phyloP scores from a whole-genome alignment of 2,888 invertebrate genomes.

The Drosophila atripex region DNA sequence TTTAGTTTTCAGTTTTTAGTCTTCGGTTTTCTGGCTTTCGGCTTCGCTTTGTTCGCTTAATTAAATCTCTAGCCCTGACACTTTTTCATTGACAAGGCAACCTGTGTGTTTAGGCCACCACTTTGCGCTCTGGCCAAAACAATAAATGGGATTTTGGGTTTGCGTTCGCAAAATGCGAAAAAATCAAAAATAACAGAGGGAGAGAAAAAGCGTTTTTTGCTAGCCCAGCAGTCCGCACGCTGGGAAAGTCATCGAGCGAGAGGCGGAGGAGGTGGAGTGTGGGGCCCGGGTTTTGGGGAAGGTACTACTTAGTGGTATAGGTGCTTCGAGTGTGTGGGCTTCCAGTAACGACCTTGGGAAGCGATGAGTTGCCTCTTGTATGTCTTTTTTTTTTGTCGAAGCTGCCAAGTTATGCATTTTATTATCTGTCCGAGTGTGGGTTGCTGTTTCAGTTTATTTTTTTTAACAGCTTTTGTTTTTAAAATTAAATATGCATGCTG shows the following conservation, averaged over 20 bases:
- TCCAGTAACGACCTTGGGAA: conserved; percentile 41
- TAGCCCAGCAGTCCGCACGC: conserved; percentile 32
- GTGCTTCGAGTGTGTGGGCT: conserved; percentile 12
- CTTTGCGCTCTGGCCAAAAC: conserved; percentile 34
- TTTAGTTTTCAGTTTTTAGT: conserved; percentile 5
- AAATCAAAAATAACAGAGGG: conserved; percentile 12
- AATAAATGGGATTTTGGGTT: conserved; percentile 67
- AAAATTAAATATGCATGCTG: conserved; percentile 58
- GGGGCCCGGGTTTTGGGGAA: neutral
- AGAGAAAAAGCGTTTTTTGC: conserved; percentile 28
- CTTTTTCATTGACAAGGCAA: conserved; percentile 79
- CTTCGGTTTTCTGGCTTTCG: conserved; percentile 42
- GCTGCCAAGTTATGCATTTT: conserved; percentile 72
- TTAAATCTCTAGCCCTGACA: conserved; percentile 78
- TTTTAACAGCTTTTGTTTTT: conserved; percentile 43
- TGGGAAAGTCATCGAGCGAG: conserved; percentile 41
- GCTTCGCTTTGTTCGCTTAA: conserved; percentile 60
- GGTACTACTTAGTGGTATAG: conserved; percentile 3
- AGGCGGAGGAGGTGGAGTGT: neutral
- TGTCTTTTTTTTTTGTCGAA: conserved; percentile 36
- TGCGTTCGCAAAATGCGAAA: conserved; percentile 61
- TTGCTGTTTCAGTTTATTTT: conserved; percentile 23
- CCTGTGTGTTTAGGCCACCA: conserved; percentile 34
- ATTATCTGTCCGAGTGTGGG: conserved; percentile 42
- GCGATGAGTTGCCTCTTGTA: conserved; percentile 33